These are phyloP conservation scores for Paramormyrops hopkinsi DNA, from an alignment of 2,797 vertebrate genomes.

Conservation along the genomic window DNA sequence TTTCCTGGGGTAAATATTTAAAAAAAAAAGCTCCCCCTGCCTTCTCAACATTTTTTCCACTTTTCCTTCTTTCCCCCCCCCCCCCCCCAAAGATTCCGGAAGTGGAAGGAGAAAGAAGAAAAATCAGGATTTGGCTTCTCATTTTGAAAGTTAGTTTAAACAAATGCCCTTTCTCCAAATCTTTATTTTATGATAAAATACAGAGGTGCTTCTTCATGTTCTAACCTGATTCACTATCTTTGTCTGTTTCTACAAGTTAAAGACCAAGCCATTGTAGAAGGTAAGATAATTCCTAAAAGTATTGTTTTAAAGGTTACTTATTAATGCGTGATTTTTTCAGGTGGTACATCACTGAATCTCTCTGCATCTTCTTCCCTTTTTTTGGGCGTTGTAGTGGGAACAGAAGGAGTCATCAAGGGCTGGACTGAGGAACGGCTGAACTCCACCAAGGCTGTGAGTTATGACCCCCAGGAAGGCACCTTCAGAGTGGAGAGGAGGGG, in stretches of 20 bases:
- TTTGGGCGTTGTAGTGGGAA: constrained; percentile 56
- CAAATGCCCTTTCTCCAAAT: background rate
- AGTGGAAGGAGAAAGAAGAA: constrained; percentile 26
- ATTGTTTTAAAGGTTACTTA: background rate
- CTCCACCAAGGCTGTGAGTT: constrained; percentile 74
- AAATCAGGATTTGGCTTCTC: constrained; percentile 62
- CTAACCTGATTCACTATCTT: background rate
- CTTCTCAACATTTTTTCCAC: background rate
- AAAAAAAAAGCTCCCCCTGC: background rate
- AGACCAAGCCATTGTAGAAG: constrained; percentile 63
- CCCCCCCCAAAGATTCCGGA: constrained; percentile 29
- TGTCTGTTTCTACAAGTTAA: constrained; percentile 54
- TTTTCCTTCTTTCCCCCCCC: background rate
- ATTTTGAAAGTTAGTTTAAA: constrained; percentile 70
- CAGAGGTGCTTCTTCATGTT: constrained; percentile 18
- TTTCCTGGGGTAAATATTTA: background rate
- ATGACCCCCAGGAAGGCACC: constrained; percentile 67
- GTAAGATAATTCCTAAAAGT: constrained; percentile 45
- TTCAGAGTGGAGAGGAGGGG: constrained; percentile 73
- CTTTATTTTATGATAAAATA: background rate
- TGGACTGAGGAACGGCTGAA: constrained; percentile 78
- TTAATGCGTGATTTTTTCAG: background rate
- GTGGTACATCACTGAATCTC: background rate
- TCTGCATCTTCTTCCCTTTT: constrained; percentile 4
- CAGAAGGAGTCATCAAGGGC: constrained; percentile 75